These are phyloP conservation scores for Coranthus polyacanthus DNA, from an alignment of 2,797 vertebrate genomes.

Conservation along the genomic window DNA sequence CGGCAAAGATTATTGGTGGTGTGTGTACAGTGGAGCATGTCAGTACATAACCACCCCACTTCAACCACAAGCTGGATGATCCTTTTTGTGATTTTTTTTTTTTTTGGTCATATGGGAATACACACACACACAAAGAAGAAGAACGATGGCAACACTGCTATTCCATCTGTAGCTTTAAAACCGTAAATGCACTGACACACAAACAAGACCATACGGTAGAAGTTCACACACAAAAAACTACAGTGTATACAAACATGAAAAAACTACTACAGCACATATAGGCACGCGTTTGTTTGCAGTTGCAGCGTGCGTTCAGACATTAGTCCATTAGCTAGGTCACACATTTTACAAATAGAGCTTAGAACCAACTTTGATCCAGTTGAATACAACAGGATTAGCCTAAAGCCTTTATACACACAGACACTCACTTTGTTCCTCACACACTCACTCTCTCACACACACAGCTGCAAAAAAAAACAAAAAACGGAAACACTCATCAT, in stretches of 20 bases:
- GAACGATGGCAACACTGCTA: no score
- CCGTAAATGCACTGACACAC: background rate
- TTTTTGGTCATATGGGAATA: constrained; percentile 13
- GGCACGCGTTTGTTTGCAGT: background rate
- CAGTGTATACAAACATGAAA: background rate
- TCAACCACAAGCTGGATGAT: constrained; percentile 26
- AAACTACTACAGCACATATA: background rate
- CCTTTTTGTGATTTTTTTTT: constrained; percentile 14
- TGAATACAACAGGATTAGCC: constrained; percentile 71
- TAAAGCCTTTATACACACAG: constrained; percentile 66
- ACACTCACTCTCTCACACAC: constrained; percentile 26
- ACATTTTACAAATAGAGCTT: constrained; percentile 62
- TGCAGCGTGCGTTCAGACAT: constrained; percentile 29
- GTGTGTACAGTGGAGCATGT: constrained; percentile 55
- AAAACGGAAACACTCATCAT: constrained; percentile 43
- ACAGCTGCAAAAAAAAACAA: background rate
- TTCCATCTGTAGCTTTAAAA: no score
- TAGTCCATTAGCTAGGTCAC: constrained; percentile 54
- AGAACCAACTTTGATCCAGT: constrained; percentile 70
- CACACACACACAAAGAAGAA: background rate
- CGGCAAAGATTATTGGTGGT: constrained; percentile 43
- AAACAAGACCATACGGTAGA: background rate
- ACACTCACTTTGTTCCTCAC: constrained; percentile 56
- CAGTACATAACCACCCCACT: constrained; percentile 36
- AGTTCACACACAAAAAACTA: no score